Percentiles rank a stretch among this genome's conserved stretches.
Evolutionary conservation across 2,113 vertebrate genomes (phyloP).

Genomic region (Heptranchias perlo): DNA sequence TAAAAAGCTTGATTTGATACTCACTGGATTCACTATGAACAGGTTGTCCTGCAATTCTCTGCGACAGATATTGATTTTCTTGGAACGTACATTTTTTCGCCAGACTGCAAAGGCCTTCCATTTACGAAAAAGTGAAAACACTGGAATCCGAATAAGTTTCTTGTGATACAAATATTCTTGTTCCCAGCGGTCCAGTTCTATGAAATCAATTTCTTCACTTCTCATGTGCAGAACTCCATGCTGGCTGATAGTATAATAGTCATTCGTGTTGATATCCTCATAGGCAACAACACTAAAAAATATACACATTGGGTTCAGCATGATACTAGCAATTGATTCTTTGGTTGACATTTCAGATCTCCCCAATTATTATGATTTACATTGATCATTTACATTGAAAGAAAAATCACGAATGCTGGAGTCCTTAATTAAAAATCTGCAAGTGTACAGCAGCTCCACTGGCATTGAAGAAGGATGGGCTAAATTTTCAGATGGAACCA

Average conservation of each 20-base stretch:
- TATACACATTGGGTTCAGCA: not conserved
- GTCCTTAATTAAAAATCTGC: not conserved
- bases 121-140: constrained; percentile 67
- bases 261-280: constrained; percentile 58
- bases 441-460: not conserved
- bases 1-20: constrained; percentile 45
- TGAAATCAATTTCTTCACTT: constrained; percentile 50
- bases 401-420: not conserved
- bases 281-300: constrained; percentile 58
- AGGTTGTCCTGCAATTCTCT: constrained; percentile 55
- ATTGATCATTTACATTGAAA: not conserved
- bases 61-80: constrained; percentile 56
- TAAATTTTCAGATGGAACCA: not conserved
- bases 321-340: not conserved
- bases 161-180: constrained; percentile 60
- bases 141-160: constrained; percentile 63
- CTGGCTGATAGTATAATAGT: constrained; percentile 63
- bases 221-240: constrained; percentile 54
- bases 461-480: not conserved
- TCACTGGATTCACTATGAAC: constrained; percentile 67
- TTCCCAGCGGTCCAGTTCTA: constrained; percentile 60
- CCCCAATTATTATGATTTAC: not conserved
- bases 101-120: constrained; percentile 72
- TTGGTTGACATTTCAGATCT: not conserved
- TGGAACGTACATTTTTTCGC: constrained; percentile 63